Base-by-base conservation (phyloP, 53 echinoderm and acorn worm genomes). In the Zoroaster sp. region DNA sequence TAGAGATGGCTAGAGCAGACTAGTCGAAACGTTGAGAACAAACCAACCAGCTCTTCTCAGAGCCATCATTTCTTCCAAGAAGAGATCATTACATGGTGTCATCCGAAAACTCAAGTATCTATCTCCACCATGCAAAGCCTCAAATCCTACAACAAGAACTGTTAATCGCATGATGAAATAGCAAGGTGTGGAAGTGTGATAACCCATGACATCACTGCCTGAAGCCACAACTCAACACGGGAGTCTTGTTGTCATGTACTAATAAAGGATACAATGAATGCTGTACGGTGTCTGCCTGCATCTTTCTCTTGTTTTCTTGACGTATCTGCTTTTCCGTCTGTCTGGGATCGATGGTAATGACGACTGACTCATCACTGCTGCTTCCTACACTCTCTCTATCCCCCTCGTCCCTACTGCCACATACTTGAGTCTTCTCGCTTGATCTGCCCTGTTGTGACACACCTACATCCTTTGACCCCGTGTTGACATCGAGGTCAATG, bases 211-310 rank as follows among this genome's bases (percentile, higher is more conserved):
- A n/a, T n/a, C n/a, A n/a, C n/a, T n/a, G n/a, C n/a, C n/a, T n/a
- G n/a, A n/a, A n/a, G n/a, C n/a, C n/a, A n/a, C n/a, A n/a, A n/a
- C 34, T 49, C 8, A 32, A 49, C 0, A 11, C 10, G 18, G 33
- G 21, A 34, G 3, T 13, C 3, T 73, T 35, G 18, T 39, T 14
- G 74, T 17, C 1, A 23, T 47, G 39, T 20, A 4, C 13, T 10
- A 40, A 2, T 74, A 76, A 93, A 95, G 96, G 94, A 94, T 94
- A 93, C 94, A 39, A 21, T 31, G 36, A 12, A 31, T 23, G 72
- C 1, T 71, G 45, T n/a, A 18, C 53, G 31, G 20, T 68, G 47
- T 40, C 21, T 9, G 67, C 38, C 21, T 51, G 59, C 21, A 0
- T 25, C 31, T 40, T 46, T 52, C 23, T 71, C 30, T 54, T 82